Conservation (phyloP, 2,888 invertebrate genomes). For the Lepeophtheirus nordmannii region DNA sequence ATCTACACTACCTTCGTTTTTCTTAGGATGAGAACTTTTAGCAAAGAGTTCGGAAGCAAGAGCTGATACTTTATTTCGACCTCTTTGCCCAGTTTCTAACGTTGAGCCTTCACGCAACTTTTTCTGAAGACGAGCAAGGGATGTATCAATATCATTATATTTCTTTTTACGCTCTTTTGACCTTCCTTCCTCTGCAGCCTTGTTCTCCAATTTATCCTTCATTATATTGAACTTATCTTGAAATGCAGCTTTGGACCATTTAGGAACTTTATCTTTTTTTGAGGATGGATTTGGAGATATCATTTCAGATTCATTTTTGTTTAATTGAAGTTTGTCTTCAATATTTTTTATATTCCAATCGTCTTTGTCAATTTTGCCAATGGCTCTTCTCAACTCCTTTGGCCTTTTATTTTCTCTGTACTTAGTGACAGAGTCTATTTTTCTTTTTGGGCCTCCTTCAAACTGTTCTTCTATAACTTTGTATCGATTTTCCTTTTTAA, state of each 20-base stretch:
- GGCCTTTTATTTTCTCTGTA: conserved; percentile 25
- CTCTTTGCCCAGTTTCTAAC: conserved; percentile 46
- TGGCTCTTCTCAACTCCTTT: conserved; percentile 66
- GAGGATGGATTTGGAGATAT: background rate
- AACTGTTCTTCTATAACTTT: conserved; percentile 19
- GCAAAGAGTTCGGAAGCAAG: conserved; percentile 8
- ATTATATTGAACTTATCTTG: conserved; percentile 34
- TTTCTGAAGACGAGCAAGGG: conserved; percentile 51
- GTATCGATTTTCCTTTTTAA: conserved; percentile 20
- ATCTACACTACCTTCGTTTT: background rate
- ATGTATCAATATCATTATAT: conserved; percentile 55
- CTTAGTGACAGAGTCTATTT: background rate
- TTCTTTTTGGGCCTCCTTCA: conserved; percentile 6
- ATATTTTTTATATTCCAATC: conserved; percentile 85
- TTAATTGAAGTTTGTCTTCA: conserved; percentile 40
- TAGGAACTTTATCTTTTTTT: conserved; percentile 55
- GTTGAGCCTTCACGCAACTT: conserved; percentile 60
- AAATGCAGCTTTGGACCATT: conserved; percentile 71
- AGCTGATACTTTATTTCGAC: conserved; percentile 33
- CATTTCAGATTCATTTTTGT: conserved; percentile 36
- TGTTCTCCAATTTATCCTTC: conserved; percentile 15
- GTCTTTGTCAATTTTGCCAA: conserved; percentile 59
- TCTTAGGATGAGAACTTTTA: background rate
- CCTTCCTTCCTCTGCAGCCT: background rate
- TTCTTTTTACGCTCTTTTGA: conserved; percentile 34